Evolutionary conservation across 2,113 vertebrate genomes (phyloP).

Genomic region (Chinchilla lanigera): DNA sequence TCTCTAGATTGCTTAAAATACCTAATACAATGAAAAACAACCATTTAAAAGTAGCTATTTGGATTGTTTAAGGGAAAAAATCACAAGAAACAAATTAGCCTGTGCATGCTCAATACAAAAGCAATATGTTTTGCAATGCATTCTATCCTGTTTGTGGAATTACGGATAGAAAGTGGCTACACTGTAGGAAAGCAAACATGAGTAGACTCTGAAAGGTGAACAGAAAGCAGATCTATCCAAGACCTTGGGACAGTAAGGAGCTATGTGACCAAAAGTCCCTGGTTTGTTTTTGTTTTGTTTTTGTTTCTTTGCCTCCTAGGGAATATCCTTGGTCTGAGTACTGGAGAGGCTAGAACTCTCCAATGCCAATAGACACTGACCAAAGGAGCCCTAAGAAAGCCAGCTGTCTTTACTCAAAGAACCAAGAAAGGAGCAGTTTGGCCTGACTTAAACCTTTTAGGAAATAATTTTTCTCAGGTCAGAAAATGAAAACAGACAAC

Average conservation of each 20-base stretch:
- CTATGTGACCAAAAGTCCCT: fast-evolving
- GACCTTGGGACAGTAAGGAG: too few species aligned
- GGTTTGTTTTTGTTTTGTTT: too few species aligned
- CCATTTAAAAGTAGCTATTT: too few species aligned
- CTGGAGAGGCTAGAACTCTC: not conserved
- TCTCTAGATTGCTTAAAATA: not conserved
- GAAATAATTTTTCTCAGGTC: not conserved
- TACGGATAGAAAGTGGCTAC: not conserved
- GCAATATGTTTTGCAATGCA: not conserved
- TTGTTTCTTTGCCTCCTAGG: not conserved
- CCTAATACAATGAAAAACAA: not conserved
- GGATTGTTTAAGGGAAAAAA: not conserved
- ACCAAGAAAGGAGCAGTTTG: not conserved
- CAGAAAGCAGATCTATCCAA: too few species aligned
- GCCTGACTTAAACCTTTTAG: not conserved
- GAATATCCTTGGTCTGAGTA: not conserved
- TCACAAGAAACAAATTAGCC: not conserved
- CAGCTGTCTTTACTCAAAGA: not conserved
- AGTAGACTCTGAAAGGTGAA: not conserved
- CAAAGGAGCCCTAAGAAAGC: not conserved
- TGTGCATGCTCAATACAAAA: not conserved
- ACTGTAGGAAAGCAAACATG: not conserved
- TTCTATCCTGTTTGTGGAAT: too few species aligned
- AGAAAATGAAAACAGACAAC: not conserved
- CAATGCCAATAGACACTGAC: not conserved